Evolutionary conservation across 2,113 vertebrate genomes (phyloP), one percentile per base, ranked within the genome.

Genomic region (Campylomormyrus tamandua): DNA sequence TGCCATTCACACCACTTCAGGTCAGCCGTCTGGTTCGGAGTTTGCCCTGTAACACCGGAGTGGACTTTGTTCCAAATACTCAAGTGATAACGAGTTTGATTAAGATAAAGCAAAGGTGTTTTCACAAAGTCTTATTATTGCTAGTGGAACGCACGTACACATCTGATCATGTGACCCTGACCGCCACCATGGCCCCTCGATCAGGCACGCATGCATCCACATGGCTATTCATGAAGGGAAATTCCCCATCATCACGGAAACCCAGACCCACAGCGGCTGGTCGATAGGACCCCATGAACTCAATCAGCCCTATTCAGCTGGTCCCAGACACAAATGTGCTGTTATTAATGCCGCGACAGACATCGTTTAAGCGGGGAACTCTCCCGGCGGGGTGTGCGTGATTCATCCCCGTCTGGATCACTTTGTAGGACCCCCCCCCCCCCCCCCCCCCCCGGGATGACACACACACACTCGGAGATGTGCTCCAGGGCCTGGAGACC

Each of bases 281-380:
- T 77, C 74, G 13, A 80, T 80, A 77, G 90, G 84, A 31, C 48
- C 49, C 49, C 21, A 52, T 48, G 39, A 85, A 85, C 83, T 49
- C 42, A 45, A 49, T 87, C 85, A 53, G 66, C 5, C 24, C 27
- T 39, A 27, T 49, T 80, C 74, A 27, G 24, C 70, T 24, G 3
- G 24, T 17, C 31, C 35, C 42, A 80, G 52, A 49, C 53, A 31
- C 56, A 42, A 45, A 45, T 19, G 2, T 46, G 6, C 42, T 45
- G n/a, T 46, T 87, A 50, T 77, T n/a, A 31, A 21, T 89, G 49
- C 62, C 6, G 90, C 39, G 24, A 49, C 89, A 88, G 90, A 90
- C 92, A 90, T 93, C 92, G 11, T 88, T 91, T 91, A 80, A 86
- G 91, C 11, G 83, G 83, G 83, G 83, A 91, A 58, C 83, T 35